Percentiles rank a stretch among this genome's conserved stretches.
phyloP scores from a whole-genome alignment of 2,797 vertebrate species.

The Echiichthys vipera region DNA sequence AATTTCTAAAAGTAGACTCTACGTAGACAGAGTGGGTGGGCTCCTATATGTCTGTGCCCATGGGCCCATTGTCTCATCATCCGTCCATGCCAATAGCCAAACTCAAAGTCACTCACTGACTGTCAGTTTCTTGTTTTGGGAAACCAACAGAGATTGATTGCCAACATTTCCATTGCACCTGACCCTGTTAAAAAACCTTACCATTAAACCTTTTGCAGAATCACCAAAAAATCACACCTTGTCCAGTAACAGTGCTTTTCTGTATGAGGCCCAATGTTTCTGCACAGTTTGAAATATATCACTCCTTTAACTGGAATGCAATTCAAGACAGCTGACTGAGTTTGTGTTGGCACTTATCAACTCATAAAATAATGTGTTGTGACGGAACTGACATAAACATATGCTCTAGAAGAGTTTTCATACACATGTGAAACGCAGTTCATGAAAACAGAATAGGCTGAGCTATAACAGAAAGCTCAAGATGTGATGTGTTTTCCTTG shows the following conservation, averaged over 20 bases:
- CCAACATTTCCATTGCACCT: no score
- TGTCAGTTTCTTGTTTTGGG: no score
- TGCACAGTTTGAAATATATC: constrained; percentile 2
- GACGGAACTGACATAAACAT: constrained; percentile 35
- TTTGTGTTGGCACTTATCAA: constrained; percentile 41
- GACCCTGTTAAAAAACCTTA: not conserved
- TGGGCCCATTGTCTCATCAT: no score
- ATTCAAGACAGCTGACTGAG: constrained; percentile 13
- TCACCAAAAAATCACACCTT: not conserved
- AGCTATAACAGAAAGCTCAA: not conserved
- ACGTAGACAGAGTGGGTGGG: no score
- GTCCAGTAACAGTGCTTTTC: not conserved
- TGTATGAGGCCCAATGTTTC: not conserved
- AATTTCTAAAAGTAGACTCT: no score
- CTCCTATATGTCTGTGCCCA: no score
- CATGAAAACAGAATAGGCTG: constrained; percentile 23
- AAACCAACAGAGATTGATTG: no score
- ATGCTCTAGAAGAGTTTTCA: not conserved
- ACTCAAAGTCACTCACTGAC: no score
- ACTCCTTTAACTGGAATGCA: constrained; percentile 23
- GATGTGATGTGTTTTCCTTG: no score
- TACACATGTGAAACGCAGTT: constrained; percentile 11
- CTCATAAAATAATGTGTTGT: constrained; percentile 16
- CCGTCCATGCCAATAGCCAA: no score
- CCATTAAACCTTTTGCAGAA: not conserved